A percentile compares a stretch with the other conserved stretches of the same genome.
Conservation (phyloP, 2,888 invertebrate species). For the Trypoxylon attenuatum region DNA sequence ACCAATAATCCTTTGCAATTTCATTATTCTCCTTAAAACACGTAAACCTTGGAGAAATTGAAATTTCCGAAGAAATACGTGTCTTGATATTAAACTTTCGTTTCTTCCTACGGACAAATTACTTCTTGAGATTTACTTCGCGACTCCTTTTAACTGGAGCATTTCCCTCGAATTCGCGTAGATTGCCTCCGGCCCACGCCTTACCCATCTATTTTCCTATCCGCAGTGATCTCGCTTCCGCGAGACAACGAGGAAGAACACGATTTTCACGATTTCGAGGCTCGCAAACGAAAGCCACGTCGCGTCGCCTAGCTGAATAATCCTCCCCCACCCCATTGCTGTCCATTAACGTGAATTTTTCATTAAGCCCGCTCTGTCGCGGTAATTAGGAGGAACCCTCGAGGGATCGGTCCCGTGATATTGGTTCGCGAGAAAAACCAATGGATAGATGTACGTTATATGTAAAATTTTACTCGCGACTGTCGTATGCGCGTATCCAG, state of each 20-base stretch:
- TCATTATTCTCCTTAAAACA: no score
- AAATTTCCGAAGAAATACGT: no score
- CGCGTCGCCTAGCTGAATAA: neutral
- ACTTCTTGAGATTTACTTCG: conserved; percentile 5
- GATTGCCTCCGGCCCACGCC: neutral
- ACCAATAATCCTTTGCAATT: no score
- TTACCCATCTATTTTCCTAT: neutral
- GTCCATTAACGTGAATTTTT: neutral
- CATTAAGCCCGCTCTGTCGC: neutral
- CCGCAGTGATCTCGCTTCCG: no score
- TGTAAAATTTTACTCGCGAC: no score
- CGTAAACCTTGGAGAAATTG: no score
- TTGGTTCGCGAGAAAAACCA: no score
- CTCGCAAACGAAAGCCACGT: neutral
- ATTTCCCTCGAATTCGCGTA: conserved; percentile 21
- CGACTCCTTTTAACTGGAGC: conserved; percentile 1
- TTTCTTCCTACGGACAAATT: conserved; percentile 15
- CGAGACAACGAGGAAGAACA: neutral
- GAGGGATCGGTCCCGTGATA: no score
- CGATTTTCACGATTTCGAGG: neutral
- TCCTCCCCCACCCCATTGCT: neutral
- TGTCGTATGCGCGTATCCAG: no score
- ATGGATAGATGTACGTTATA: no score
- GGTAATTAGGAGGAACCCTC: neutral
- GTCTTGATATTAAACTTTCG: no score